Evolutionary conservation across 2,113 vertebrate species (phyloP).

Genomic region (Gambusia affinis): DNA sequence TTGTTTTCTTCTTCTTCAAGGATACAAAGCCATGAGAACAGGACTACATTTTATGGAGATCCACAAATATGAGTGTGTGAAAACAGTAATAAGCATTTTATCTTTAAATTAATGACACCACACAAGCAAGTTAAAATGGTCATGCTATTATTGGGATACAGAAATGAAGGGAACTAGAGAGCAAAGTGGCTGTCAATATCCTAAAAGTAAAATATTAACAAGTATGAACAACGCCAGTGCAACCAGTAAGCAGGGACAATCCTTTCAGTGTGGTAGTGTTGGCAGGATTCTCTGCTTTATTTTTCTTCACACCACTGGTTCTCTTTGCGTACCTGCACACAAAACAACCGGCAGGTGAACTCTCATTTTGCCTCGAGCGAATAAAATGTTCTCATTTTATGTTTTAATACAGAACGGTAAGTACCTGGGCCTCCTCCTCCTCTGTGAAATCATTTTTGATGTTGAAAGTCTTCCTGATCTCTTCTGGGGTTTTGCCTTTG

Average conservation of each 20-base stretch:
- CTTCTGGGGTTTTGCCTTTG: slow-evolving; percentile 99
- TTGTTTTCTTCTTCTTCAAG: background rate
- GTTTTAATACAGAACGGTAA: background rate
- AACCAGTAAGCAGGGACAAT: slow-evolving; percentile 90
- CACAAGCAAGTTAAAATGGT: slow-evolving; percentile 82
- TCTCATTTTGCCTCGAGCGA: background rate
- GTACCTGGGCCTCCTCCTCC: slow-evolving; percentile 98
- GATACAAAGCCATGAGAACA: slow-evolving; percentile 44
- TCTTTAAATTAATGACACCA: slow-evolving; percentile 75
- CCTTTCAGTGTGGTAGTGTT: slow-evolving; percentile 88
- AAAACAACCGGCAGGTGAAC: background rate
- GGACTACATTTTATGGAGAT: slow-evolving; percentile 68
- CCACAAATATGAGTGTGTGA: slow-evolving; percentile 57
- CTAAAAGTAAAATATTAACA: slow-evolving; percentile 90
- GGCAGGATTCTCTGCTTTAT: slow-evolving; percentile 82
- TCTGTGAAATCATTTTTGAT: slow-evolving; percentile 99
- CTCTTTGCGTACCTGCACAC: slow-evolving; percentile 96
- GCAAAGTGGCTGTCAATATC: slow-evolving; percentile 73
- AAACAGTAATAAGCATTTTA: slow-evolving; percentile 59
- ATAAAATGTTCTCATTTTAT: background rate
- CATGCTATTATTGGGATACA: slow-evolving; percentile 84
- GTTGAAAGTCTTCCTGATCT: slow-evolving; percentile 99
- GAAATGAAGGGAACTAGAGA: slow-evolving; percentile 6
- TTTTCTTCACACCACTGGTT: slow-evolving; percentile 99
- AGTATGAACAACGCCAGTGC: slow-evolving; percentile 99